Base-by-base conservation (phyloP, 2,113 vertebrate species). In the Setophaga petechia region DNA sequence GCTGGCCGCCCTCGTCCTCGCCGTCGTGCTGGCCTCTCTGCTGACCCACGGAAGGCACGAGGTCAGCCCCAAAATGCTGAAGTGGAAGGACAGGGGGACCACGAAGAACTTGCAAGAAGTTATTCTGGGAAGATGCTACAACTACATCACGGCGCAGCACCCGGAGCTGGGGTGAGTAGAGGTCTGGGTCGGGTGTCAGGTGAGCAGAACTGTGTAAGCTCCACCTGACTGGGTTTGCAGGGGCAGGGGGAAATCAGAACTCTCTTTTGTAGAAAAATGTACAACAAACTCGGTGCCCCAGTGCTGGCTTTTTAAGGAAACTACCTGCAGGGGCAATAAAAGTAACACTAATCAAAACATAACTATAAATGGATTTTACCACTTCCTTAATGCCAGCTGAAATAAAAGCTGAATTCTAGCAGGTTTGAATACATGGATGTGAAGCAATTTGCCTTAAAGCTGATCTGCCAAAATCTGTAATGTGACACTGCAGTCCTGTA, bases 71-170 rank as follows among this genome's bases (percentile, higher is more conserved):
- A 2, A 43, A 47, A 78, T 33, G 66, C 33, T 81, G 49, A n/a
- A 77, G 75, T 98, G 98, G 98, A 63, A 83, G 15, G 97, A 97
- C 37, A 15, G 10, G 16, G 98, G 98, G 18, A 98, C 97, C 73
- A 97, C 98, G 1, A n/a, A 10, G 51, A 82, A 97, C 18, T 87
- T 98, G 30, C 15, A 54, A n/a, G 97, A 97, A 35, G 95, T 98
- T 49, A 2, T 98, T 61, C 80, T 98, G 69, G 97, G 97, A 12
- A 96, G 98, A 20, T 98, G 98, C 71, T 96, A 97, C 85, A 72
- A 3, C 62, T 98, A 97, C 65, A 39, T 96, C 5, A 37, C 14
- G 23, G 35, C 57, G 3, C 11, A 90, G 33, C 57, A 75, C 77
- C 92, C 96, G 0, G 90, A 91, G 59, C 78, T 97, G 75, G 66